Evolutionary conservation across 2,888 invertebrate species (phyloP), one percentile per base, ranked within the genome.

Genomic region (Agrilus cyanescens): DNA sequence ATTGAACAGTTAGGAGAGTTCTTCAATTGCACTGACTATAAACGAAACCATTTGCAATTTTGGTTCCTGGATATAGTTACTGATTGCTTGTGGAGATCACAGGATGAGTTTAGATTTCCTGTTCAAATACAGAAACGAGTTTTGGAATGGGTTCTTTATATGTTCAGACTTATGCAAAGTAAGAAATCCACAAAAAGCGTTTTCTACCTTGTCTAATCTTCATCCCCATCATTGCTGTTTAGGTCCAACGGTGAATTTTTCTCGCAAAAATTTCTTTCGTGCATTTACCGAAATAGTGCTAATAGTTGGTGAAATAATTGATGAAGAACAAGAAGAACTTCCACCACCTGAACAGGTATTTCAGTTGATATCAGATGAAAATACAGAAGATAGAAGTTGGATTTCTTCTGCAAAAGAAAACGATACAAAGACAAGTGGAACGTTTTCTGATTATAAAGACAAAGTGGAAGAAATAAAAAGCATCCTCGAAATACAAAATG

Each of bases 11-110:
- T 66, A 12, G 58, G 60, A 13, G 50, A 57, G 16, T 53, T 54
- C 41, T 60, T 64, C 33, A 47, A 51, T 2, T 63, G 61, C 42
- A 49, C 43, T 7, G 54, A 61, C 40, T 65, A 62, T 38, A 51
- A 55, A 41, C 50, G 53, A 10, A 61, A 61, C 44, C 50, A 57
- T 20, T 46, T 63, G 3, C 65, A 67, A 43, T 67, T 66, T 50
- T 67, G 67, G 67, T 61, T 67, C 45, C 44, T 67, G 41, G 67
- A 67, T 52, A 56, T 66, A 12, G 45, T 67, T 4, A 57, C 61
- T 1, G 67, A 67, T 51, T 65, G 65, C 44, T 46, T 67, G 12
- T 67, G 67, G 67, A 60, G 57, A 46, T 43, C 57, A 2, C 67
- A 67, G 47, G 67, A 67, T 50, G 62, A 64, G 39, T 67, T 54